These are phyloP conservation scores for Drosophila eugracilis DNA, from an alignment of 1,140 invertebrate species.

Conservation along the genomic window DNA sequence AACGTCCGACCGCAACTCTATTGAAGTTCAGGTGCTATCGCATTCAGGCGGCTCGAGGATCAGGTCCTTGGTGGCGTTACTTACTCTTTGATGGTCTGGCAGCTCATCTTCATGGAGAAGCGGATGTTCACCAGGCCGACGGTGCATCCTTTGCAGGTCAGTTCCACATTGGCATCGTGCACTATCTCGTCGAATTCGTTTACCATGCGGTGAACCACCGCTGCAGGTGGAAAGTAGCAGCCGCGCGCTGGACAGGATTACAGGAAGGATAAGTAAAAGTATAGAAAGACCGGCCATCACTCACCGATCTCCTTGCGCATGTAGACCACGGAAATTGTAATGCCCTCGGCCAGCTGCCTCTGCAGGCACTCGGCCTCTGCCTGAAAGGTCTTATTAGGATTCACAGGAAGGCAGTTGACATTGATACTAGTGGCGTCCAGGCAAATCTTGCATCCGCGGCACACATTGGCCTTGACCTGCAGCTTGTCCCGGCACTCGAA, in stretches of 20 bases:
- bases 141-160: slow-evolving; percentile 65
- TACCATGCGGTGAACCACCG: slow-evolving; percentile 35
- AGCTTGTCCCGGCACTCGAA: slow-evolving; percentile 38
- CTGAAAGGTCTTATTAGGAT: slow-evolving; percentile 29
- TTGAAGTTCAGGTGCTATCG: slow-evolving; percentile 64
- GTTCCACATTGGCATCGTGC: slow-evolving; percentile 57
- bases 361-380: slow-evolving; percentile 53
- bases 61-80: slow-evolving; percentile 48
- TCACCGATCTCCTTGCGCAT: slow-evolving; percentile 60
- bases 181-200: slow-evolving; percentile 26
- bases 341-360: slow-evolving; percentile 48
- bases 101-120: slow-evolving; percentile 55
- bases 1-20: slow-evolving; percentile 55
- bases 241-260: slow-evolving; percentile 40
- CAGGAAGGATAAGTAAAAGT: neutral
- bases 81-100: slow-evolving; percentile 57
- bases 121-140: slow-evolving; percentile 54
- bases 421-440: slow-evolving; percentile 49
- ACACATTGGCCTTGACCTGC: slow-evolving; percentile 27
- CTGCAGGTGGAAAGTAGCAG: slow-evolving; percentile 45
- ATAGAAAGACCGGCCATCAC: neutral
- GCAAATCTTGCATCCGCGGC: slow-evolving; percentile 37
- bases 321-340: slow-evolving; percentile 42
- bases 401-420: slow-evolving; percentile 43
- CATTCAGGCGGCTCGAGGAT: slow-evolving; percentile 46